Base-by-base conservation (phyloP, 2,113 vertebrate species). In the Melospiza georgiana region DNA sequence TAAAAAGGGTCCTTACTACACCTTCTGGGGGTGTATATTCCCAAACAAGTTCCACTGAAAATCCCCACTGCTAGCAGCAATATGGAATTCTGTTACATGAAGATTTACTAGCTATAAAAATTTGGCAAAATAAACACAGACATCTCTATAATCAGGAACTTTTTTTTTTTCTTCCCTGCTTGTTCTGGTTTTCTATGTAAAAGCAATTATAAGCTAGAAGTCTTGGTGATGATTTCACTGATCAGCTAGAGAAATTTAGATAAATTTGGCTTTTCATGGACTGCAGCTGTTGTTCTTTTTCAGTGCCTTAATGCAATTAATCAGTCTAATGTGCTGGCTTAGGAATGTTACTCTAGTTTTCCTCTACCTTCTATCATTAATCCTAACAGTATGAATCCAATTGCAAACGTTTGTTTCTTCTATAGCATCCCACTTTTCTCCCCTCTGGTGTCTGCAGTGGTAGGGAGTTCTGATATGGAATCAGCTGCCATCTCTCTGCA, bases 211-310 rank as follows among this genome's bases (percentile, higher is more conserved):
- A 24, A 91, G 95, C 72, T 89, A 67, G 78, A 89, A 96, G 79
- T 66, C 92, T 90, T 63, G 8, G 59, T 94, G 94, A 96, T 95
- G 79, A 92, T 97, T 97, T 96, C 97, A 98, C 91, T 90, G 93
- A 98, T 98, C 97, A 97, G 87, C 95, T 97, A 95, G 84, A 98
- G 97, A 98, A 97, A 98, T 97, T 93, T 96, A 97, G 98, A 98
- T 96, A 97, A 97, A 98, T 98, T 93, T 98, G 96, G 95, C 93
- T 95, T 97, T 97, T 94, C 90, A 88, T 81, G 84, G 95, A 96
- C 92, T 96, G 92, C 97, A 98, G 97, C 97, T 98, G 98, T 96
- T 98, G 94, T 91, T 97, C 95, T 96, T 97, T 90, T 96, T 96
- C 94, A 85, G 92, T 37, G 91, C 78, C 91, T 96, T 96, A 94